Evolutionary conservation across 2,113 vertebrate genomes (phyloP), one percentile per base, ranked within the genome.

Genomic region (Sylvia atricapilla): DNA sequence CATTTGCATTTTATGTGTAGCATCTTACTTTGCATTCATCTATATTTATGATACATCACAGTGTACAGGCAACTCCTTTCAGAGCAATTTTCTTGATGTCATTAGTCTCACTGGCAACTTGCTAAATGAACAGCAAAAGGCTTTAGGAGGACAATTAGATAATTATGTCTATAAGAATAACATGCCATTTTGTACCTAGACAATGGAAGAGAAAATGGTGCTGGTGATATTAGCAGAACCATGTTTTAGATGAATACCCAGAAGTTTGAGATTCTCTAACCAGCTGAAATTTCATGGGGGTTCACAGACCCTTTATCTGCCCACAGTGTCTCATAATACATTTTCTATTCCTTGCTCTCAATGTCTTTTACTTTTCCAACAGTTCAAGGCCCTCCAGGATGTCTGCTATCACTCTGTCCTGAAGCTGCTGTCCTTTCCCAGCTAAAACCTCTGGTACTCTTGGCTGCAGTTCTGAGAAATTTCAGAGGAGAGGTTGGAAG

Each of bases 31-130:
- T 96, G 91, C 79, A 97, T 97, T 96, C 96, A 97, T 97, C 96
- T 97, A 97, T 97, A 98, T 97, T 97, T 98, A 97, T 98, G 97
- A 97, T 94, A 92, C 93, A 97, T 95, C 93, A 89, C 37, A 87
- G 85, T 81, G 78, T 83, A 96, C 66, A 87, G 92, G 94, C 89
- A 95, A 94, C 66, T 97, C 90, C 91, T 97, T 97, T 97, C 96
- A 97, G 91, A 95, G 92, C 50, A 97, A 96, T 97, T 98, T 98
- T 96, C 94, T 96, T 97, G 87, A 78, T 97, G 94, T 95, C 91
- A 86, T 97, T 97, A 95, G 80, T 93, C 63, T 97, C 39, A 4
- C 66, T 96, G 77, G 81, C 76, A 97, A 95, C 90, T 83, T 68
- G 90, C 92, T 97, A 97, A 97, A 97, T 2, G 64, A 96, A 88